Conservation (phyloP, 2,797 vertebrate species). For the Poeciliopsis presidionis region DNA sequence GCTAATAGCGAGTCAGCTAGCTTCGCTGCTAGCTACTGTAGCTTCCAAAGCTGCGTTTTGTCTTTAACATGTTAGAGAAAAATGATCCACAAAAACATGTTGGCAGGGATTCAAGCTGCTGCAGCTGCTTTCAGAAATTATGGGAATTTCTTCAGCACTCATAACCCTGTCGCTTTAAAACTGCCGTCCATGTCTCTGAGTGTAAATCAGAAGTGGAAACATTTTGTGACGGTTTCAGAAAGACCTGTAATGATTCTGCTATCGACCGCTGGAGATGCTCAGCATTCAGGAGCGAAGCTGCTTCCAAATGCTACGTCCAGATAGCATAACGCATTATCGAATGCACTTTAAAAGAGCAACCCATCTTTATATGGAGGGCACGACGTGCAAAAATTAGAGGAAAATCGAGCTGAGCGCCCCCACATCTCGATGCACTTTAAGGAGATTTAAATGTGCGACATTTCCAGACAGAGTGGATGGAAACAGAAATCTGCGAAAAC, state of each 20-base stretch:
- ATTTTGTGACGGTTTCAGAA: neutral
- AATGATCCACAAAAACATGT: neutral
- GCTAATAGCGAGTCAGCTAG: no score
- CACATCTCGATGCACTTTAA: neutral
- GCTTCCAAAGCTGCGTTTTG: neutral
- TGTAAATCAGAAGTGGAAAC: neutral
- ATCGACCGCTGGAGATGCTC: neutral
- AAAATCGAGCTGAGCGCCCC: neutral
- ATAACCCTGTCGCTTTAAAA: neutral
- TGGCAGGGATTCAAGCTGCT: neutral
- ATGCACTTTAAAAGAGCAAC: neutral
- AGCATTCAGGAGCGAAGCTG: neutral
- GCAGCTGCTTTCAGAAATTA: neutral
- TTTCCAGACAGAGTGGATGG: neutral
- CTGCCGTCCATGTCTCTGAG: accelerated
- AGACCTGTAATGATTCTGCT: neutral
- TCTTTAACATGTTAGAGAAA: neutral
- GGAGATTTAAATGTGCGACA: constrained; percentile 1
- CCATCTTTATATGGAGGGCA: neutral
- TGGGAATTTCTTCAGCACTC: neutral
- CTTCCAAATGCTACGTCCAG: neutral
- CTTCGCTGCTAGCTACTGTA: neutral
- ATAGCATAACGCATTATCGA: neutral
- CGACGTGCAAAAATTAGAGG: neutral
- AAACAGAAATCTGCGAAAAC: neutral